Evolutionary conservation across 1,140 invertebrate species (phyloP).

Genomic region (Lasioglossum baleicum): DNA sequence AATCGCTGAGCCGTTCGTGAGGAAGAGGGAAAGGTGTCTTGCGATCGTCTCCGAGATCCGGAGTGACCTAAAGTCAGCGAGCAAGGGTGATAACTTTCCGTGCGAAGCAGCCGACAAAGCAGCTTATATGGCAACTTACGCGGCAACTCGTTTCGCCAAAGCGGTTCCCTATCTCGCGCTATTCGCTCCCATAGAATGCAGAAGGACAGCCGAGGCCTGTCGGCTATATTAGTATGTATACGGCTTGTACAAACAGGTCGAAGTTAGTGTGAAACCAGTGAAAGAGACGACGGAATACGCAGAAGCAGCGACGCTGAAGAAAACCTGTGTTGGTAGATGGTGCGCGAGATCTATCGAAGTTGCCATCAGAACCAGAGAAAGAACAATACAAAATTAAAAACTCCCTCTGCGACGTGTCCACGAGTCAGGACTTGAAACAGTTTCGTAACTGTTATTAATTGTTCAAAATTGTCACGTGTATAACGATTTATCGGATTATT

Average conservation of each 20-base stretch:
- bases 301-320: neutral
- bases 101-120: conserved; percentile 59
- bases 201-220: conserved; percentile 33
- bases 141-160: conserved; percentile 57
- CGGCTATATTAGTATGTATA: conserved; percentile 35
- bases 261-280: conserved; percentile 11
- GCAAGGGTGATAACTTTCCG: conserved; percentile 46
- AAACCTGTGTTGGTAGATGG: neutral
- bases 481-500: too few species aligned
- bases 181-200: conserved; percentile 36
- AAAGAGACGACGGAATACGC: neutral
- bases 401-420: too few species aligned
- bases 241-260: conserved; percentile 47
- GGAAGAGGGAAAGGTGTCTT: conserved; percentile 10
- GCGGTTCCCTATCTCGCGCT: conserved; percentile 58
- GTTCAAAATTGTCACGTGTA: too few species aligned
- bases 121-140: conserved; percentile 66
- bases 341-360: neutral
- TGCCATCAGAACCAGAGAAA: too few species aligned
- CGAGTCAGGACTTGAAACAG: too few species aligned
- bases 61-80: conserved; percentile 33
- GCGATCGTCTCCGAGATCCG: conserved; percentile 20
- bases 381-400: too few species aligned
- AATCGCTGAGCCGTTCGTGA: neutral
- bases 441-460: too few species aligned